Conservation (phyloP, 2,113 vertebrate species). For the Mesoclemmys tuberculata region DNA sequence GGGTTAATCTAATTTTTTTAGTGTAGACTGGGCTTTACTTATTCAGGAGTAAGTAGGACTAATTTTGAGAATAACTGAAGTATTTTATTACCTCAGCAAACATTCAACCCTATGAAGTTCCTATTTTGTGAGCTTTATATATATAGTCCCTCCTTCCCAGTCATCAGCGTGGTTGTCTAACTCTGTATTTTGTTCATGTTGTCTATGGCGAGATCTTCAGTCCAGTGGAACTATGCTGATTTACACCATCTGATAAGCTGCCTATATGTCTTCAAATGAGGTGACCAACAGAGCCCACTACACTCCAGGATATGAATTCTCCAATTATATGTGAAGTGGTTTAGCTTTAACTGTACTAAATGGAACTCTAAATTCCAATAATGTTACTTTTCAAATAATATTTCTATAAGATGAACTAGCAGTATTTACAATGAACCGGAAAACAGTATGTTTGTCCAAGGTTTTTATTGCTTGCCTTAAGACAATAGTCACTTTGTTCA, state of each 20-base stretch:
- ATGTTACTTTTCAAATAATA: neutral
- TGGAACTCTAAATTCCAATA: neutral
- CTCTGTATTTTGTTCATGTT: neutral
- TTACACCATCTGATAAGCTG: neutral
- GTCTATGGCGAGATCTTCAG: neutral
- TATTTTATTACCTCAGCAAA: neutral
- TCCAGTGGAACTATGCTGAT: neutral
- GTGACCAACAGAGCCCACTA: neutral
- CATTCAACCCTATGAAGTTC: neutral
- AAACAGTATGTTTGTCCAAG: neutral
- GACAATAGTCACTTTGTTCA: neutral
- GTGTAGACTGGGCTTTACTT: neutral
- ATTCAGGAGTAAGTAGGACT: neutral
- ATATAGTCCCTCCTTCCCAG: neutral
- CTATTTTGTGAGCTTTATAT: neutral
- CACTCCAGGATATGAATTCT: neutral
- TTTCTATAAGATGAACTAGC: neutral
- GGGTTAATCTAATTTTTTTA: neutral
- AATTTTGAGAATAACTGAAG: neutral
- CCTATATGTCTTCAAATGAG: neutral
- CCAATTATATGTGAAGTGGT: neutral
- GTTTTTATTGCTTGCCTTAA: neutral
- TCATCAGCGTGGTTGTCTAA: neutral
- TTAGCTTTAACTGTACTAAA: neutral
- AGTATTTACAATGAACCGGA: neutral